Evolutionary conservation across 2,113 vertebrate species (phyloP), one percentile per base, ranked within the genome.

Genomic region (Myotis lucifugus): DNA sequence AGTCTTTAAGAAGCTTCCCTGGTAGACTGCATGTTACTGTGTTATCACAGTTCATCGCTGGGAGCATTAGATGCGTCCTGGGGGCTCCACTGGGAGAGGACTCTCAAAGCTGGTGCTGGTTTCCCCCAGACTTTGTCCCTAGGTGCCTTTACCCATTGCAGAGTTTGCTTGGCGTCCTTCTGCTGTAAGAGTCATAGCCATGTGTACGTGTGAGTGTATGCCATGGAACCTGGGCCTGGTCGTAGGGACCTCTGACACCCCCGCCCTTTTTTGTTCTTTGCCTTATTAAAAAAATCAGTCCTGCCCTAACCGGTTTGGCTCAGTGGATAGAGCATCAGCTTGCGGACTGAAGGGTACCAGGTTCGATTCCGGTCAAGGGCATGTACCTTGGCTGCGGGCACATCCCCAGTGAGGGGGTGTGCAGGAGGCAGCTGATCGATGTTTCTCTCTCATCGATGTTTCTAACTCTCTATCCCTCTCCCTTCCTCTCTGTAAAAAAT

Each of bases 1-100:
- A 69, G 6, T n/a, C 25, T 56, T 37, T 14, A 13, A 9, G 66
- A 46, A 64, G 59, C 56, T 29, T 79, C 19, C 14, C 40, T 25
- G 8, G 59, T 32, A 9, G 27, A 29, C 34, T 2, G 1, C 42
- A 18, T 13, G 14, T 89, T 54, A 4, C 46, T 0, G 1, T 23
- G 25, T 37, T 34, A 23, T 52, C 42, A 67, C 29, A 54, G 1
- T 21, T 72, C 56, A 0, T 40, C 64, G 10, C 52, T n/a, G 69
- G 67, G 61, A 3, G 13, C 48, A 11, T 34, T 82, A 10, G 13
- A 11, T 7, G 14, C 0, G 0, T 56, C 52, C 34, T 29, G 27
- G 69, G 70, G 64, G 32, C 40, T 48, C 13, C 32, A 0, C 18
- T 23, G 29, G 32, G 66, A 76, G 59, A 61, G 34, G 25, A 81